Percentiles rank a stretch among this genome's conserved stretches.
These are phyloP conservation scores for Paraescarpia echinospica DNA, from an alignment of 1,140 invertebrate species.

Conservation along the genomic window DNA sequence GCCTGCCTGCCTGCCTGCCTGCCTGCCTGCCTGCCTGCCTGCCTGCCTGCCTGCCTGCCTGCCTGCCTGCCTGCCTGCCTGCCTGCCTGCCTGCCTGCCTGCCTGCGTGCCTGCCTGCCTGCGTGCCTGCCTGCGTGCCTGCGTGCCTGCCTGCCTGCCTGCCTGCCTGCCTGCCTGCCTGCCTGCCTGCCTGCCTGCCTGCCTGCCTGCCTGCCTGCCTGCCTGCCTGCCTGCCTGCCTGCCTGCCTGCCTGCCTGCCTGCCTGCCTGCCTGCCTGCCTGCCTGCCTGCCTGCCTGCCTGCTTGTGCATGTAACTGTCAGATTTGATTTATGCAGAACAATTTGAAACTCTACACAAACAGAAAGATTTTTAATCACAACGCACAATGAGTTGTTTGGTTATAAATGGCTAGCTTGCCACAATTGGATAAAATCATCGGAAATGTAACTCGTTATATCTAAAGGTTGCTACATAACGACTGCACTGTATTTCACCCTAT, in stretches of 20 bases:
- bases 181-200: conserved; percentile 10
- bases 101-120: no score
- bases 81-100: no score
- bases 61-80: no score
- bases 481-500: background rate
- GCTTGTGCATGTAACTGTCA: background rate
- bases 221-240: conserved; percentile 18
- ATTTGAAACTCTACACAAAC: background rate
- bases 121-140: no score
- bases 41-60: no score
- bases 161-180: no score
- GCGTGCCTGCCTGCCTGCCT: no score
- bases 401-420: background rate
- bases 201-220: conserved; percentile 16
- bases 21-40: no score
- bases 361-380: background rate
- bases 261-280: conserved; percentile 15
- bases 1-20: no score
- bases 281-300: conserved; percentile 17
- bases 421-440: no score
- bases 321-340: background rate
- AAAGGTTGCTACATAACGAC: background rate
- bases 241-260: conserved; percentile 18
- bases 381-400: background rate
- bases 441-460: no score